Percentiles rank a stretch among this genome's conserved stretches.
Evolutionary conservation across 2,113 vertebrate genomes (phyloP).

Genomic region (Asarcornis scutulata): DNA sequence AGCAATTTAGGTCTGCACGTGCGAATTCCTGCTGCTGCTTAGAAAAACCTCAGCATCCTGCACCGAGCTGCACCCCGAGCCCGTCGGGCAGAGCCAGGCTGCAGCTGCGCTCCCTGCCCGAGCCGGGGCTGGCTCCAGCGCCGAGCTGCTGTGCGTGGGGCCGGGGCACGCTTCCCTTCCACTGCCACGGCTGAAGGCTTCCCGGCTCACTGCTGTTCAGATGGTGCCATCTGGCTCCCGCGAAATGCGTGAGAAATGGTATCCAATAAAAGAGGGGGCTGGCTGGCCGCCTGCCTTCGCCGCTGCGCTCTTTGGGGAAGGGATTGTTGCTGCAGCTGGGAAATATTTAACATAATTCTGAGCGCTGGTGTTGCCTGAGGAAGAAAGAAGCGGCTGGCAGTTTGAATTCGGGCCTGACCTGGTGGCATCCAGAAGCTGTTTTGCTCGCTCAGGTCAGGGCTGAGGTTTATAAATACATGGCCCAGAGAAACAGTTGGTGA

Average conservation of each 20-base stretch:
- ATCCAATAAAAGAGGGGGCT: background rate
- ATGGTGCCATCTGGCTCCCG: slow-evolving; percentile 66
- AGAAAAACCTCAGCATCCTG: rapidly evolving
- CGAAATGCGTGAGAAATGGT: slow-evolving; percentile 28
- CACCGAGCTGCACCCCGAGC: background rate
- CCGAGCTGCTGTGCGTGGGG: rapidly evolving
- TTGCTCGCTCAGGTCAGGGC: background rate
- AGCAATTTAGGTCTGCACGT: background rate
- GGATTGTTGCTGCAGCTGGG: background rate
- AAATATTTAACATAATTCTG: background rate
- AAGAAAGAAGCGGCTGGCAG: background rate
- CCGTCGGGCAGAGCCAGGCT: rapidly evolving
- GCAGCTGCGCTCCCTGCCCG: background rate
- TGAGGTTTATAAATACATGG: background rate
- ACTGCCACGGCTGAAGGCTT: background rate
- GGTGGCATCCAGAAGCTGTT: background rate
- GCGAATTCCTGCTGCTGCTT: background rate
- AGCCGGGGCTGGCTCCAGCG: background rate
- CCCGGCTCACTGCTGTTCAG: slow-evolving; percentile 40
- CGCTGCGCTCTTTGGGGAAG: background rate
- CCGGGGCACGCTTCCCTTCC: background rate
- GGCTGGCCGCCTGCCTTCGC: slow-evolving; percentile 10
- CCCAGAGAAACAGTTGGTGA: background rate
- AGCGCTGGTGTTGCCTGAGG: background rate
- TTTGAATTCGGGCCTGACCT: background rate